phyloP scores from a whole-genome alignment of 2,888 invertebrate species.

The Flabesymbios commensalis region DNA sequence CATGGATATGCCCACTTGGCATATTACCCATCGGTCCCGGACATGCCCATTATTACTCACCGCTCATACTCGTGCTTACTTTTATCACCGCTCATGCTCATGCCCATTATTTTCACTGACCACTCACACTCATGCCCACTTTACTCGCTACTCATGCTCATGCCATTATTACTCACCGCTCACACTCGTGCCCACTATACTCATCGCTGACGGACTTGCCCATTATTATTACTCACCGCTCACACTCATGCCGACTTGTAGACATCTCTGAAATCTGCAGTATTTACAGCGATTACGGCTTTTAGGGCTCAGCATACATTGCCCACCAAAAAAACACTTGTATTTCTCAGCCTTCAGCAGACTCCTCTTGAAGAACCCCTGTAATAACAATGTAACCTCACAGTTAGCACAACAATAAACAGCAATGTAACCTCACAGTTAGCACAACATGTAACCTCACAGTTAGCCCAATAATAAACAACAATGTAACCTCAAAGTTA shows the following conservation, averaged over 20 bases:
- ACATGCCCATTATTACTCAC: constrained; percentile 38
- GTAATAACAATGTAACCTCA: constrained; percentile 4
- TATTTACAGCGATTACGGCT: constrained; percentile 58
- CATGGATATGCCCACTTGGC: too few relatives aligned
- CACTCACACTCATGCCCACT: too few relatives aligned
- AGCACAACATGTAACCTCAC: background rate
- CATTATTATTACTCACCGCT: constrained; percentile 44
- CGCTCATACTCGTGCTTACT: constrained; percentile 57
- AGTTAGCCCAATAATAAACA: background rate
- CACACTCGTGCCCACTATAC: too few relatives aligned
- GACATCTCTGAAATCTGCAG: constrained; percentile 52
- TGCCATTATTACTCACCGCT: constrained; percentile 42
- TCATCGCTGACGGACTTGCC: too few relatives aligned
- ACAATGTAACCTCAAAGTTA: background rate
- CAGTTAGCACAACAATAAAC: background rate
- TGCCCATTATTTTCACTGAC: too few relatives aligned
- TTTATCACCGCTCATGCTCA: too few relatives aligned
- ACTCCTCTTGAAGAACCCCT: constrained; percentile 60
- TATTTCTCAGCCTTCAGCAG: constrained; percentile 51
- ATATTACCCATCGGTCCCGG: too few relatives aligned
- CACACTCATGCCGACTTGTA: constrained; percentile 55
- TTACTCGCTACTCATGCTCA: too few relatives aligned
- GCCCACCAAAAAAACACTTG: constrained; percentile 55
- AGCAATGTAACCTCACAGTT: background rate
- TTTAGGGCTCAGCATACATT: constrained; percentile 52